Percentiles rank a stretch among this genome's conserved stretches.
phyloP scores from a whole-genome alignment of 37 sponge, comb jelly and placozoan genomes.

The Spongilla lacustris region DNA sequence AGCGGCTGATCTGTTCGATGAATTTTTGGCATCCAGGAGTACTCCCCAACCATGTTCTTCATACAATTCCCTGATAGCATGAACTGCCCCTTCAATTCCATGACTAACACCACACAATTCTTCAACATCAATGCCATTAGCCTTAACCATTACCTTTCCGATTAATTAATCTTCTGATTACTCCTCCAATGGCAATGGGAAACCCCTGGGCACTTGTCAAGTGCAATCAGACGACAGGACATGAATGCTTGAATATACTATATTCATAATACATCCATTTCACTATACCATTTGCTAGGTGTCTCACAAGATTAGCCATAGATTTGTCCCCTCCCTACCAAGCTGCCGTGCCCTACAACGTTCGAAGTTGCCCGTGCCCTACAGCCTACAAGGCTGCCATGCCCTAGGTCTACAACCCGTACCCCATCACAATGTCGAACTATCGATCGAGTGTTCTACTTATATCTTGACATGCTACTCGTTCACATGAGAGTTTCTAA shows the following conservation, averaged over 20 bases:
- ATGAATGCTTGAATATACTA: not conserved
- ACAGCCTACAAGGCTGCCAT: too few species aligned
- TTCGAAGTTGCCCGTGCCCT: too few species aligned
- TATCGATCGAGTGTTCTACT: too few species aligned
- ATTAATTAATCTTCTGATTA: conserved; percentile 1
- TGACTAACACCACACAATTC: conserved; percentile 30
- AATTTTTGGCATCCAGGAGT: conserved; percentile 33
- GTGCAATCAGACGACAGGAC: not conserved
- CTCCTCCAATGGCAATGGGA: conserved; percentile 14
- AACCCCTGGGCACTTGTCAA: conserved; percentile 19
- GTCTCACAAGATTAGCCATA: conserved; percentile 3
- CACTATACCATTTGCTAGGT: conserved; percentile 18
- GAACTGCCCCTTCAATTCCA: conserved; percentile 53
- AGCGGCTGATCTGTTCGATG: conserved; percentile 2
- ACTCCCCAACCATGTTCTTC: conserved; percentile 45
- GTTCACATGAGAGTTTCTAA: too few species aligned
- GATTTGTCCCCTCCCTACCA: too few species aligned
- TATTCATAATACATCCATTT: too few species aligned
- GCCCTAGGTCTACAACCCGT: too few species aligned
- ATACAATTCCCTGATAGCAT: too few species aligned
- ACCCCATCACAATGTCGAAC: too few species aligned
- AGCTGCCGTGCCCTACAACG: too few species aligned
- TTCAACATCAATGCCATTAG: conserved; percentile 25
- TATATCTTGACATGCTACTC: too few species aligned
- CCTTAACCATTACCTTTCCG: conserved; percentile 12